These are phyloP conservation scores for Epinotia brunnichana DNA, from an alignment of 2,888 invertebrate genomes.

Conservation along the genomic window DNA sequence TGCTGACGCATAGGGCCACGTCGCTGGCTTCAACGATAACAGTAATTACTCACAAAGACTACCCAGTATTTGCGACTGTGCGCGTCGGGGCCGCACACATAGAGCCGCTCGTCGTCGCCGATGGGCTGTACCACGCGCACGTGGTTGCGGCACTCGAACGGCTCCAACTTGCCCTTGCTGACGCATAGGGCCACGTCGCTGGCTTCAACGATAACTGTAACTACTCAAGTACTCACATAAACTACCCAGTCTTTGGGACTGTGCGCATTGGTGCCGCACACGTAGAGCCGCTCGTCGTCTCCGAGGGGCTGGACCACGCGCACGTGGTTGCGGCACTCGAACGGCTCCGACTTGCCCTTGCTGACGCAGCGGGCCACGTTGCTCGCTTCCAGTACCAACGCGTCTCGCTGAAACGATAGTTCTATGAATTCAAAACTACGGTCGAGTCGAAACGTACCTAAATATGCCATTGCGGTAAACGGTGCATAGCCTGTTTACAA, in stretches of 20 bases:
- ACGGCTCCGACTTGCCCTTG: slow-evolving; percentile 86
- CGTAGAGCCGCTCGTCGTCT: slow-evolving; percentile 84
- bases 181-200: slow-evolving; percentile 48
- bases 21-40: too few relatives aligned
- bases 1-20: too few relatives aligned
- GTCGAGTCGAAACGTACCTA: background rate
- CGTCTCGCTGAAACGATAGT: slow-evolving; percentile 75
- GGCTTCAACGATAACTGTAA: background rate
- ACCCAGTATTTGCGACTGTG: slow-evolving; percentile 86
- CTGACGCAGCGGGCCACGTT: slow-evolving; percentile 85
- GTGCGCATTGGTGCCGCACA: slow-evolving; percentile 87
- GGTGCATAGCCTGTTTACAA: background rate
- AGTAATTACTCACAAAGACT: too few relatives aligned
- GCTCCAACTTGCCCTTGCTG: background rate
- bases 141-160: too few relatives aligned
- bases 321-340: slow-evolving; percentile 86
- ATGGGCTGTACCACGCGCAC: too few relatives aligned
- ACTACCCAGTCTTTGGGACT: slow-evolving; percentile 86
- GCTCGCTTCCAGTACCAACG: slow-evolving; percentile 83
- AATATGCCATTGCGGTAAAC: too few relatives aligned
- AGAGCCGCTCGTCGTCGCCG: slow-evolving; percentile 63
- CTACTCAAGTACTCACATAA: slow-evolving; percentile 81
- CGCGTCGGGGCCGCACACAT: slow-evolving; percentile 86
- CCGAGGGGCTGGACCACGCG: slow-evolving; percentile 86
- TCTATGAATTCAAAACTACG: slow-evolving; percentile 21